Evolutionary conservation across 1,140 invertebrate genomes (phyloP).

Genomic region (Amyelois transitella): DNA sequence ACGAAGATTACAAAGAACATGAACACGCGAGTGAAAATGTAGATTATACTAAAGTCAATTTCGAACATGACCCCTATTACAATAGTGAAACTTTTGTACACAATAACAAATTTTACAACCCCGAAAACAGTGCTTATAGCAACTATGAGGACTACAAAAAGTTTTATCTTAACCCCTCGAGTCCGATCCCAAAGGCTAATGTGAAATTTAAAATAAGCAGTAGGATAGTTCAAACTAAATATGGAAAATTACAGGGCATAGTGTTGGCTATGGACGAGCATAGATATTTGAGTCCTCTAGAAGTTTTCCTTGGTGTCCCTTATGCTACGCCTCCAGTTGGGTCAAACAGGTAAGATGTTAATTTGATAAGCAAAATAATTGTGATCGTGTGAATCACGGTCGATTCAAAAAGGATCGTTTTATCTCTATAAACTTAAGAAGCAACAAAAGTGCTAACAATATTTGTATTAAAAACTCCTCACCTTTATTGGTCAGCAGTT

Average conservation of each 20-base stretch:
- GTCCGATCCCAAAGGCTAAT: slow-evolving; percentile 55
- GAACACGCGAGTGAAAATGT: slow-evolving; percentile 18
- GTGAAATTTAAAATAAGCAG: slow-evolving; percentile 78
- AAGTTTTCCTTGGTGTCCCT: slow-evolving; percentile 95
- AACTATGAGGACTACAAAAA: slow-evolving; percentile 66
- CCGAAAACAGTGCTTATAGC: slow-evolving; percentile 53
- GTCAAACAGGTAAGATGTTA: slow-evolving; percentile 78
- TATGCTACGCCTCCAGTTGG: slow-evolving; percentile 95
- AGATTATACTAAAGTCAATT: slow-evolving; percentile 58
- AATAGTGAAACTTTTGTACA: slow-evolving; percentile 53
- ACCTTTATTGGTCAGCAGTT: no score
- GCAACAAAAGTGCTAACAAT: no score
- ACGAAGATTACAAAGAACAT: slow-evolving; percentile 47
- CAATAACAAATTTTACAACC: slow-evolving; percentile 50
- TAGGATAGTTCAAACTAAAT: slow-evolving; percentile 86
- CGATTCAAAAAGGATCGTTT: no score
- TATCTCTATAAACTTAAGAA: no score
- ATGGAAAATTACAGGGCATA: slow-evolving; percentile 87
- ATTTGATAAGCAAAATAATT: slow-evolving; percentile 4
- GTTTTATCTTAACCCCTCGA: slow-evolving; percentile 56
- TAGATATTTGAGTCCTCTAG: slow-evolving; percentile 82
- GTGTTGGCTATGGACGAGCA: slow-evolving; percentile 83
- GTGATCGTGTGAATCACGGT: no score
- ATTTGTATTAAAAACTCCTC: no score
- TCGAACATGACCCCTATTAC: slow-evolving; percentile 55